Base-by-base conservation (phyloP, 1,140 invertebrate genomes). In the Lithobius niger region DNA sequence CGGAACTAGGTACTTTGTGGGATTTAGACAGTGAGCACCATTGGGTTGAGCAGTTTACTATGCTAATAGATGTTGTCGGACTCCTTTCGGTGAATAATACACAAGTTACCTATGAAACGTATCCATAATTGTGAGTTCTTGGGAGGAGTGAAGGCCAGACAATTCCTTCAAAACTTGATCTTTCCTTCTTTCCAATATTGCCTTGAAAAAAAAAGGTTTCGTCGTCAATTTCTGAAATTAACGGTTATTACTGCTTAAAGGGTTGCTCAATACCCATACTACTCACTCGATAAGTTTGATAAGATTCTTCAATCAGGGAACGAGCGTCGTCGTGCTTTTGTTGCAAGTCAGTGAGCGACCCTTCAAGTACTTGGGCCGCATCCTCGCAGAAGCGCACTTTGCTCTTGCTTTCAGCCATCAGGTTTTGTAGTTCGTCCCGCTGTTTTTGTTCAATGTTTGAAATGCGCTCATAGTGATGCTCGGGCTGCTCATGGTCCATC, bases 121-220 rank as follows among this genome's bases (percentile, higher is more conserved):
- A 62, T 91, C 87, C 86, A 91, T 91, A 21, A 91, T 81, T 68
- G 84, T 82, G 2, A 93, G 72, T 69, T 93, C 88, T 59, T 86
- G 78, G 63, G 84, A 79, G 26, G 83, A 85, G 67, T 94, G 89
- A 48, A 90, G 69, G 60, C 79, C 76, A 60, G 85, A 83, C 18
- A 94, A 74, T 65, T 90, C 82, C 57, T 81, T 76, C 1, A 92
- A 67, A 19, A 82, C 71, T 45, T 79, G 79, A 62, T 92, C 86
- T 57, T 81, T 78, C 59, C 80, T 80, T 61, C 82, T 80, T 61
- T 93, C 87, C 45, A 94, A 69, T 51, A 87, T 73, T 27, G 82
- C 82, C 69, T 54, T 26, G n/a, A 50, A 50, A 50, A 26, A 50
- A 6, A 22, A 18, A 13, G 18, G 31, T 40, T 40, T 13, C 18